Base-by-base conservation (phyloP, 2,888 invertebrate genomes). In the Tethea ocularis region DNA sequence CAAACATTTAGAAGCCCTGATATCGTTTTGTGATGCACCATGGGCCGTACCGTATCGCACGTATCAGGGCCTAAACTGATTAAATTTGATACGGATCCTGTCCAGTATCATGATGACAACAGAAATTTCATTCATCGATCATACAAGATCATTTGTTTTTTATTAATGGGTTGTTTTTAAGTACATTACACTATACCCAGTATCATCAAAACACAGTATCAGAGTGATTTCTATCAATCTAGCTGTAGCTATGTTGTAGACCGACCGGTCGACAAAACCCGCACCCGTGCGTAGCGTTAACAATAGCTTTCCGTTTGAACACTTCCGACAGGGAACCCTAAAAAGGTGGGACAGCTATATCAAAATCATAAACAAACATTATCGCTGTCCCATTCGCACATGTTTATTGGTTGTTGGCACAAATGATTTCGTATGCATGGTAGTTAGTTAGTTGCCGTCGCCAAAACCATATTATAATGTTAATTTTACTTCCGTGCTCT, bases 381-480 rank as follows among this genome's bases (percentile, higher is more conserved):
- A n/a, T 51, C 13, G 22, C 53, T 33, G 29, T 63, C 63, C 56
- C 59, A 58, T 61, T 67, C 60, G 6, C 36, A 36, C 58, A 15
- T 57, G 56, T 61, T 52, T 41, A 60, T 61, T 59, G 29, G 51
- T 53, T 53, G 46, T 33, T 55, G 33, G 51, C 60, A 70, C 71
- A 63, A 73, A 72, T 73, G 59, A 80, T 84, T 88, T 72, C 52
- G 84, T 83, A 89, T 88, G 84, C 88, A 81, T 69, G 75, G 72
- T 67, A 61, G 74, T n/a, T n/a, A 73, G 68, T 68, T 61, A 73
- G 68, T 68, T 61, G 61, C 70, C 71, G 72, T 69, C 69, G 64
- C 82, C 83, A 82, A 83, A 85, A 75, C 71, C 69, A 77, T 82
- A 86, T 83, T 82, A 69, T 78, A 85, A 86, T 83, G 70, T 74